Evolutionary conservation across 2,888 invertebrate genomes (phyloP), one percentile per base, ranked within the genome.

Genomic region (Lasioglossum calceatum): DNA sequence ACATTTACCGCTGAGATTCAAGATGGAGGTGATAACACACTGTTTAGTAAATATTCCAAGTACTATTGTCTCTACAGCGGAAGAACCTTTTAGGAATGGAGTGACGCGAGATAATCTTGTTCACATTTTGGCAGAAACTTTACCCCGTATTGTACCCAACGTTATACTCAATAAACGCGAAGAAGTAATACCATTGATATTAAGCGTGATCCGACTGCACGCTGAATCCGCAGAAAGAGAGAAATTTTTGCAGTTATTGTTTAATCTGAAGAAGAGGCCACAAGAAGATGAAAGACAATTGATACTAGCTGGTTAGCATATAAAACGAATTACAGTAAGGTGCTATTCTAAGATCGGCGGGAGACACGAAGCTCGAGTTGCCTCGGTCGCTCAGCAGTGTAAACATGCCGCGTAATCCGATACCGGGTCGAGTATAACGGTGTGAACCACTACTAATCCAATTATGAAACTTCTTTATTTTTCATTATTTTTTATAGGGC

Each of bases 181-280:
- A 95, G 97, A 97, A 93, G 96, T 97, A 71, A 96, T 97, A 91
- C 97, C 97, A 7, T 95, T 97, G 76, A 95, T 97, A 70, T 94
- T 97, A 47, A 96, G 96, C 90, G 96, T 97, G 16, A 96, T 97
- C 47, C 96, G 96, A 87, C 95, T 97, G 36, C 97, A 97, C 92
- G 95, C 96, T 2, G 96, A 96, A 90, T 93, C 96, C 14, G 94
- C 95, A 16, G 96, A 97, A 90, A 95, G 97, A 79, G 97, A 97
- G 92, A 96, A 96, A 88, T 95, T 97, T 50, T 94, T 97, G 10
- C 97, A 97, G 88, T 96, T 97, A 79, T 95, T 97, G 67, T 97
- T 97, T 91, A 97, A 97, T 95, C 95, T 97, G 79, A 97, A 97
- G 92, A 97, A 97, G 92, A 96, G 96, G 90, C 97, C 97, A 2